Conservation (phyloP, 2,113 vertebrate species). For the Xerus inauris region DNA sequence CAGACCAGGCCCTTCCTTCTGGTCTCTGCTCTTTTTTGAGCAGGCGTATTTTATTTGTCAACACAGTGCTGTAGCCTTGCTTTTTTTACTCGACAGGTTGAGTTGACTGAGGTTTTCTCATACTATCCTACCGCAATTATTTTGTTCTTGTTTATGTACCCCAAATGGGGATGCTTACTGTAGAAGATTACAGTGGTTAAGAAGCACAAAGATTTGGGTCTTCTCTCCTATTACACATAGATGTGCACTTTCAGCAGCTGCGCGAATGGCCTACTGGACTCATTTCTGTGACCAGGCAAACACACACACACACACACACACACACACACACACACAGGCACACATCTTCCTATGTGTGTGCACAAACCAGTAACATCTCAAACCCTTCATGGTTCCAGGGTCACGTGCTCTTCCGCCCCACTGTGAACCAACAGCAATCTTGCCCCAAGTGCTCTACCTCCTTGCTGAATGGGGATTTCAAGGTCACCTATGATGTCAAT, state of each 20-base stretch:
- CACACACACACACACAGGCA: not conserved
- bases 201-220: not conserved
- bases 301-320: not conserved
- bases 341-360: not conserved
- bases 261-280: not conserved
- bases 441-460: constrained; percentile 89
- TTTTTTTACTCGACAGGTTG: not conserved
- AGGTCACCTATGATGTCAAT: constrained; percentile 92
- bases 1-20: not conserved
- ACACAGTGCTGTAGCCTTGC: not conserved
- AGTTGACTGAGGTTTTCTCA: not conserved
- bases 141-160: not conserved
- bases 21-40: not conserved
- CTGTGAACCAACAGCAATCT: constrained; percentile 89
- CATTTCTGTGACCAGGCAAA: not conserved
- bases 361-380: not conserved
- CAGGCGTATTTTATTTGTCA: not conserved
- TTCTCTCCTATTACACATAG: not conserved
- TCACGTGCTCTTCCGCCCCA: constrained; percentile 91
- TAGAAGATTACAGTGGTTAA: constrained; percentile 38
- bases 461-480: constrained; percentile 92
- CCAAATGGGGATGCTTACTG: not conserved
- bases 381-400: constrained; percentile 84
- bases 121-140: not conserved
- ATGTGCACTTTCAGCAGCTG: not conserved